Evolutionary conservation across 53 echinoderm and acorn worm species (phyloP).

Genomic region (Henricia sp.): DNA sequence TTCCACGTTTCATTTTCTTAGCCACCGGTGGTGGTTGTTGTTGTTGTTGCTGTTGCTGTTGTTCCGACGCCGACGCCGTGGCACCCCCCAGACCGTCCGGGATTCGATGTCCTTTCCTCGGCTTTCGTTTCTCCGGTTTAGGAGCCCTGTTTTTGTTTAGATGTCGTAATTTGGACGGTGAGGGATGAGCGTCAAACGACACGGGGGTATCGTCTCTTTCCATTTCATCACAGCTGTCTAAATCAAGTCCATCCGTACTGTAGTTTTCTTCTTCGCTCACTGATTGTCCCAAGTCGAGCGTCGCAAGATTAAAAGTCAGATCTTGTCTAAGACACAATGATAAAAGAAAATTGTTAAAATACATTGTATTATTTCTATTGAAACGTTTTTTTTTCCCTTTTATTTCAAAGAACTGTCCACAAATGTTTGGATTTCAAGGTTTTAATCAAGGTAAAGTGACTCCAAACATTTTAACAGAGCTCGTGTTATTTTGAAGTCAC

Average conservation of each 20-base stretch:
- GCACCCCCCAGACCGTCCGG: constrained; percentile 42
- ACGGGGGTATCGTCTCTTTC: constrained; percentile 64
- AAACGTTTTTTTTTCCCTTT: no score
- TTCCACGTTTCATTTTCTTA: constrained; percentile 34
- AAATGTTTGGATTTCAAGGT: no score
- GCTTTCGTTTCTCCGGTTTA: constrained; percentile 74
- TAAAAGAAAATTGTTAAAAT: no score
- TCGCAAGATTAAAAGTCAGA: constrained; percentile 80
- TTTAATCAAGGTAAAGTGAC: no score
- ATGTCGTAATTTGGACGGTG: constrained; percentile 74
- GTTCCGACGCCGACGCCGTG: not conserved
- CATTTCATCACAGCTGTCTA: constrained; percentile 73
- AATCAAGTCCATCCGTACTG: constrained; percentile 82
- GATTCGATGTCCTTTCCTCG: constrained; percentile 68
- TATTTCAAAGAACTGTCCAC: no score
- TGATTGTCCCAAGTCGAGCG: constrained; percentile 73
- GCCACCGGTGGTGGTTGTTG: constrained; percentile 16
- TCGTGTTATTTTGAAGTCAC: not conserved
- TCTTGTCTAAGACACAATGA: constrained; percentile 66
- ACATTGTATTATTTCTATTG: no score
- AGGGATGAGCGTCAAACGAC: constrained; percentile 81
- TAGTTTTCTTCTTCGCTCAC: constrained; percentile 87
- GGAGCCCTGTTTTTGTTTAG: constrained; percentile 90
- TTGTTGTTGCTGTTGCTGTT: no score
- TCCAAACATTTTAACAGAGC: not conserved